Evolutionary conservation across 2,888 invertebrate species (phyloP).

Genomic region (Fragum fragum): DNA sequence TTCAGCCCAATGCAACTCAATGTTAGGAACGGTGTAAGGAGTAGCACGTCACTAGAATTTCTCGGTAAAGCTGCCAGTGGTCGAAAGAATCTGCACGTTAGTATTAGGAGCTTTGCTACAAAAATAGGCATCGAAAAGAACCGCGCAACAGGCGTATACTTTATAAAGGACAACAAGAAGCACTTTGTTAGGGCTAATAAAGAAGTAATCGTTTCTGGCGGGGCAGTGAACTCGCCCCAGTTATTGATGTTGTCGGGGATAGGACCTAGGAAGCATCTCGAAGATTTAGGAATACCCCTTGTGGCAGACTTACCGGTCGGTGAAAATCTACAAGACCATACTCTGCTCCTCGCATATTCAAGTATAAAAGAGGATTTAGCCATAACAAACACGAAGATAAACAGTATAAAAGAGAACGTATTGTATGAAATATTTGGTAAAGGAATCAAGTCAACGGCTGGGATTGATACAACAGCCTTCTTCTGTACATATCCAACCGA

Average conservation of each 20-base stretch:
- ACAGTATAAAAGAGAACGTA: constrained; percentile 35
- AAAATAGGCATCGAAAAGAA: constrained; percentile 76
- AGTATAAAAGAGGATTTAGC: constrained; percentile 38
- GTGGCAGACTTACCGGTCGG: constrained; percentile 82
- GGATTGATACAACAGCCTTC: constrained; percentile 50
- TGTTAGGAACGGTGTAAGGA: constrained; percentile 48
- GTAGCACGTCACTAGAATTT: constrained; percentile 56
- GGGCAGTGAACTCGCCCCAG: constrained; percentile 85
- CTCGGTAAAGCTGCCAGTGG: constrained; percentile 44
- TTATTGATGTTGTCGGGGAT: constrained; percentile 85
- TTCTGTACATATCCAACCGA: constrained; percentile 50
- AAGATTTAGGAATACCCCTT: constrained; percentile 81
- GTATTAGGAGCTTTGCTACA: constrained; percentile 64
- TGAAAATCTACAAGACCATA: constrained; percentile 58
- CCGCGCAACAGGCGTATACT: constrained; percentile 75
- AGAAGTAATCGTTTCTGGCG: constrained; percentile 85
- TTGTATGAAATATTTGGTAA: constrained; percentile 51
- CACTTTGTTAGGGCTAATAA: constrained; percentile 70
- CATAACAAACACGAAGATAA: constrained; percentile 39
- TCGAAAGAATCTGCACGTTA: constrained; percentile 55
- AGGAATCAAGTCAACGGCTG: constrained; percentile 42
- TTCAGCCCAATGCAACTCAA: constrained; percentile 54
- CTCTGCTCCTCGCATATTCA: constrained; percentile 32
- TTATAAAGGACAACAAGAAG: constrained; percentile 67
- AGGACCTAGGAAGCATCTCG: constrained; percentile 84